These are phyloP conservation scores for Xylocampa areola DNA, from an alignment of 2,888 invertebrate genomes.

Conservation along the genomic window DNA sequence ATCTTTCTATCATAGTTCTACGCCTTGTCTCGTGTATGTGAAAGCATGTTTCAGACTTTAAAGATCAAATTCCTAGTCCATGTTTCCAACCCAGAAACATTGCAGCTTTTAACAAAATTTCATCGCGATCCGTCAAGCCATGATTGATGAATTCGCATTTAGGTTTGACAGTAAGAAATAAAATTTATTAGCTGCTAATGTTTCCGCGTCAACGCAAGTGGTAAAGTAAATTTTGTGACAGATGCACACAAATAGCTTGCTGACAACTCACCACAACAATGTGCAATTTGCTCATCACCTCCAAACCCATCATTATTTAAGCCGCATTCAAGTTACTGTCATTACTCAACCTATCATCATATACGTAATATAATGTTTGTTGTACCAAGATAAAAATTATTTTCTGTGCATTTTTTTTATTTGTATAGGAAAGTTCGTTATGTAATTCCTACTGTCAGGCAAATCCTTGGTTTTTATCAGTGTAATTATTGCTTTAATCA, in stretches of 20 bases:
- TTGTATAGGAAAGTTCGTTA: background rate
- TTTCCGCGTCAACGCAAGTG: slow-evolving; percentile 6
- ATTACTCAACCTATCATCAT: slow-evolving; percentile 21
- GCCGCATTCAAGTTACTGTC: slow-evolving; percentile 16
- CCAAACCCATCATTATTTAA: slow-evolving; percentile 31
- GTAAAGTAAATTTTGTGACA: slow-evolving; percentile 12
- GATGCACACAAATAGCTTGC: slow-evolving; percentile 26
- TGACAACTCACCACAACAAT: slow-evolving; percentile 34
- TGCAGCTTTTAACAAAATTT: background rate
- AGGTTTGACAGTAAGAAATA: slow-evolving; percentile 10
- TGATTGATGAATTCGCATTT: slow-evolving; percentile 9
- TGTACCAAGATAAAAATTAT: slow-evolving; percentile 13
- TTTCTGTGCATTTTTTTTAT: background rate
- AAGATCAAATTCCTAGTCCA: background rate
- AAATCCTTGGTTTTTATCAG: slow-evolving; percentile 6
- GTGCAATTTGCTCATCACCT: slow-evolving; percentile 34
- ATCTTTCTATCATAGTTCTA: too few relatives aligned
- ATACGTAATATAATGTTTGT: slow-evolving; percentile 5
- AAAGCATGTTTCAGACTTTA: slow-evolving; percentile 1
- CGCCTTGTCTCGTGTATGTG: too few relatives aligned
- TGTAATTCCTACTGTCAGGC: slow-evolving; percentile 6
- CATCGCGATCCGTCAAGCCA: background rate
- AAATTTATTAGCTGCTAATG: slow-evolving; percentile 41
- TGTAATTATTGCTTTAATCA: slow-evolving; percentile 29
- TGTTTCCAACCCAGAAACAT: background rate